Base-by-base conservation (phyloP, 2,888 invertebrate species). In the Dromius quadrimaculatus region DNA sequence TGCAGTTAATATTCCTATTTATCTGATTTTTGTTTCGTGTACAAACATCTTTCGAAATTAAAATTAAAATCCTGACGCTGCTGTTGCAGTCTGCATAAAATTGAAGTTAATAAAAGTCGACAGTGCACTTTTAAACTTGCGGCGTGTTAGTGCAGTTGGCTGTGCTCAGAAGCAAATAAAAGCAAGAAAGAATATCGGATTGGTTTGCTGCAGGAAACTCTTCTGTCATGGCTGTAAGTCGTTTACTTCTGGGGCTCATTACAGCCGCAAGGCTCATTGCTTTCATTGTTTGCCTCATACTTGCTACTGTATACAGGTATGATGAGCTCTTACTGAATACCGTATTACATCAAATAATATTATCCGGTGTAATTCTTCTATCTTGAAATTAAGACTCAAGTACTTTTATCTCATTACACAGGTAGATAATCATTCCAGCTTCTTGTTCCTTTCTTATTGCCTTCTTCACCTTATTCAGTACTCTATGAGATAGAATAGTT, bases 201-300 rank as follows among this genome's bases (percentile, higher is more conserved):
- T 59, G 50, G 36, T 23, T 70, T 72, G 54, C 78, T 81, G 0
- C 83, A 91, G 91, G 90, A 76, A 86, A 87, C 77, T 85, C 87
- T 13, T 83, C 84, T 23, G 86, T 87, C 71, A 86, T 86, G 75
- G 88, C 90, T 9, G 85, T 93, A 78, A 92, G 91, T 74, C 93
- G 93, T 9, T 86, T 93, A 65, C 84, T 93, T 71, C 89, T 92
- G 4, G 92, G 91, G 1, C 85, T 93, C 75, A 89, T 92, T 68
- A 90, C 91, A 3, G 90, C 90, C 79, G 92, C 92, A 15, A 92
- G 91, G 1, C 84, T 92, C 59, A 83, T 93, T 64, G 90, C 92
- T 34, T 88, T 92, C 3, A 88, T 92, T 2, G 91, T 91, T 8
- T 92, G 92, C 78, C 89, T 91, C 9, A 90, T 92, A 28, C 83